A percentile compares a stretch with the other conserved stretches of the same genome.
Evolutionary conservation across 2,797 vertebrate species (phyloP).

Genomic region (Scolopax bukidnonensis): DNA sequence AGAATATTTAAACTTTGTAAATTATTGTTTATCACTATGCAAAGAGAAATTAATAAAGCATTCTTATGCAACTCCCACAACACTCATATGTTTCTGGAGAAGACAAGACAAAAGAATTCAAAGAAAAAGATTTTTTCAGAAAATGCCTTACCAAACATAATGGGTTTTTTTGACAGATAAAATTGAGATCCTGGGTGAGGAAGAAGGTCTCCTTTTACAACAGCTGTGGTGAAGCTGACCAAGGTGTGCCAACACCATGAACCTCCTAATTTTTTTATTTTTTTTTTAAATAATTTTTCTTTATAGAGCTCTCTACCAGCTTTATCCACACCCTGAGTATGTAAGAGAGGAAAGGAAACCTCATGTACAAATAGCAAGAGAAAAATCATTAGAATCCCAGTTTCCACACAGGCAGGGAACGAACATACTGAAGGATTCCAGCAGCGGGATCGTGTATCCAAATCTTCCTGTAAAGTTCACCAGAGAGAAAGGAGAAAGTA

Average conservation of each 20-base stretch:
- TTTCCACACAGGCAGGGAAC: not conserved
- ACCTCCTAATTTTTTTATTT: not conserved
- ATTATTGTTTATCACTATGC: not conserved
- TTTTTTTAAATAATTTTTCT: not conserved
- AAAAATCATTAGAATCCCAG: not conserved
- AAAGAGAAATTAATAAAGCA: not conserved
- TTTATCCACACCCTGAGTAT: not conserved
- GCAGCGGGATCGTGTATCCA: not conserved
- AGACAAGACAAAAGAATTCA: not conserved
- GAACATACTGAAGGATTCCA: not conserved
- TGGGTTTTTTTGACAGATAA: not conserved
- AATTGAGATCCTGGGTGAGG: too few relatives aligned
- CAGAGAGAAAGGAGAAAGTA: not conserved
- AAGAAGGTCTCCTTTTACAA: not conserved
- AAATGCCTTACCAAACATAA: not conserved
- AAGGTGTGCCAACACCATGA: not conserved
- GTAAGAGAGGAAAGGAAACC: not conserved
- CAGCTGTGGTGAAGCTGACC: not conserved
- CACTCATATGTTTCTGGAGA: fast-evolving
- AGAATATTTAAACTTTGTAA: not conserved
- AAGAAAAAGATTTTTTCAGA: not conserved
- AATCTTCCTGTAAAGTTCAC: not conserved
- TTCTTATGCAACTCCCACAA: not conserved
- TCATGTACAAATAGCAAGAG: not conserved
- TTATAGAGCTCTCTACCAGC: not conserved